Percentiles rank a stretch among this genome's conserved stretches.
Evolutionary conservation across 2,797 vertebrate species (phyloP).

Genomic region (Zenarchopterus dispar): DNA sequence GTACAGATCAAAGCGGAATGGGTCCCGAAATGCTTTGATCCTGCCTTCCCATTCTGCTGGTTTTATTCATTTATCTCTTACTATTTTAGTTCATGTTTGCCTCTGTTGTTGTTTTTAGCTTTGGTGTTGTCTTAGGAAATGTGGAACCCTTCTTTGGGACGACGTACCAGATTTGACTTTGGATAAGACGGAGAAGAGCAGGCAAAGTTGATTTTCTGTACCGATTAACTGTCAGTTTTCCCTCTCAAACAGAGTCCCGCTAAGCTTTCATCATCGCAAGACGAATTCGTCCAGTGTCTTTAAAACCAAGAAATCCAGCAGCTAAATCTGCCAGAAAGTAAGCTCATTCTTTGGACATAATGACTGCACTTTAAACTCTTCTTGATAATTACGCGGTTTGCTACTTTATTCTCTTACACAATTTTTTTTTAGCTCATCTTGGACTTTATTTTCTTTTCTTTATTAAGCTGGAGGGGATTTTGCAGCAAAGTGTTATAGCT

Average conservation of each 20-base stretch:
- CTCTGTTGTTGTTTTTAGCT: not conserved
- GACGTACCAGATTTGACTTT: not conserved
- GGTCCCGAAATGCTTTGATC: not conserved
- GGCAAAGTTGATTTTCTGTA: not conserved
- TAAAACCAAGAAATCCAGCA: too few species aligned
- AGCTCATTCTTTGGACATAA: not conserved
- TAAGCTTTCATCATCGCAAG: too few species aligned
- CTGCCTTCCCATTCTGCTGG: not conserved
- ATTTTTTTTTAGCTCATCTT: not conserved
- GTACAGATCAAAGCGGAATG: not conserved
- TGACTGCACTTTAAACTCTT: not conserved
- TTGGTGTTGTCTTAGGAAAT: not conserved
- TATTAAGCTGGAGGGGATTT: not conserved
- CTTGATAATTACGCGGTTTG: too few species aligned
- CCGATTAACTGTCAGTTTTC: not conserved
- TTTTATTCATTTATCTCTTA: slow-evolving; percentile 1
- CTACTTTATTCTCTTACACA: not conserved
- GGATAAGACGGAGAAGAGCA: not conserved
- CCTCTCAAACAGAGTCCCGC: not conserved
- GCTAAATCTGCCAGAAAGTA: not conserved
- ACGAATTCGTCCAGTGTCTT: too few species aligned
- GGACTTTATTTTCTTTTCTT: not conserved
- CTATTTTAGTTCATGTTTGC: not conserved
- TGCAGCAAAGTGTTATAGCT: slow-evolving; percentile 1
- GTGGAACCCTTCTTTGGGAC: not conserved